Percentiles rank a stretch among this genome's conserved stretches.
phyloP scores from a whole-genome alignment of 2,113 vertebrate species.

The Macroglossus sobrinus region DNA sequence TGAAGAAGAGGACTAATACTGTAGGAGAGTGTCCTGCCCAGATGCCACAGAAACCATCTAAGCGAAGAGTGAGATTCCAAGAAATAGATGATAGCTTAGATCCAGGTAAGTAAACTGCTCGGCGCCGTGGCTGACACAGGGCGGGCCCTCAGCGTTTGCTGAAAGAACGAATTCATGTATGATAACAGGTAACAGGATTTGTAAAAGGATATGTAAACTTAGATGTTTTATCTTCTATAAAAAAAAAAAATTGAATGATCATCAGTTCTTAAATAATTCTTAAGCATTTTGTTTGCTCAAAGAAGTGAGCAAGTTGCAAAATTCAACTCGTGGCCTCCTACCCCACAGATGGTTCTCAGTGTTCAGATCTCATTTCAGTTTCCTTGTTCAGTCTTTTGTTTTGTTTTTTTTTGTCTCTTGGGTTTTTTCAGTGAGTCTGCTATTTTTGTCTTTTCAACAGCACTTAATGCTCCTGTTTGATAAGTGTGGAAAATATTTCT shows the following conservation, averaged over 20 bases:
- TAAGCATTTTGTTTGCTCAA: background rate
- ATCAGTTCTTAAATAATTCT: background rate
- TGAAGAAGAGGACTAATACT: conserved; percentile 89
- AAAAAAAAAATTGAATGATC: background rate
- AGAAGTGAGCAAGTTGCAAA: background rate
- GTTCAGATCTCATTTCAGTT: background rate
- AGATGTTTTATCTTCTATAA: background rate
- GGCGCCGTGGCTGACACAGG: background rate
- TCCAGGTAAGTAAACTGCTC: conserved; percentile 83
- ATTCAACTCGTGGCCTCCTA: background rate
- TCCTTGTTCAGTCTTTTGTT: background rate
- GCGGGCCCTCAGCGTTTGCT: background rate
- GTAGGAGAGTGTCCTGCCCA: conserved; percentile 75
- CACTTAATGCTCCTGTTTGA: background rate
- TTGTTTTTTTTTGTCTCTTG: background rate
- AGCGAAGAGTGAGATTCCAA: conserved; percentile 93
- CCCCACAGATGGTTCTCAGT: background rate
- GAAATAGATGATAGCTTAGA: conserved; percentile 92
- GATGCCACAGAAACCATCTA: conserved; percentile 83
- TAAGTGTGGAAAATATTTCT: background rate
- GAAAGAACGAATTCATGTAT: background rate
- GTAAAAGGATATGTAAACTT: background rate
- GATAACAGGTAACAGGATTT: background rate
- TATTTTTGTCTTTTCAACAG: background rate
- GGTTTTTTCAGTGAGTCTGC: background rate